phyloP scores from a whole-genome alignment of 1,140 invertebrate genomes.

The Drosophila tsacasi region DNA sequence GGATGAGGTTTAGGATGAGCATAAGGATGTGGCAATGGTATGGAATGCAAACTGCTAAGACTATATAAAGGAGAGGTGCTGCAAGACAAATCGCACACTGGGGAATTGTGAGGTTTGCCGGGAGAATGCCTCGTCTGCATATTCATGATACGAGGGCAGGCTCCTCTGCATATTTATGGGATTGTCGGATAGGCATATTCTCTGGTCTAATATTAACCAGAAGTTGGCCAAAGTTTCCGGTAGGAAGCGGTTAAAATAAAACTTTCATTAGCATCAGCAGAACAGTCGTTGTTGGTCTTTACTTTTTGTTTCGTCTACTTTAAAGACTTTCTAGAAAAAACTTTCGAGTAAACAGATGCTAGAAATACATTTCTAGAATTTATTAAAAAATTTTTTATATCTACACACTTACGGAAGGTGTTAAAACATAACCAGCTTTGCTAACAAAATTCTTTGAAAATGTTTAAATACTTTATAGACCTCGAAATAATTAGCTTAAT shows the following conservation, averaged over 20 bases:
- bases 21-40: background rate
- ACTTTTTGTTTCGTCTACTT: background rate
- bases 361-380: background rate
- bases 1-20: background rate
- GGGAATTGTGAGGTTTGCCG: conserved; percentile 39
- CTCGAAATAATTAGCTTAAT: background rate
- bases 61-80: conserved; percentile 5
- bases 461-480: background rate
- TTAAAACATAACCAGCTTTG: background rate
- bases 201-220: conserved; percentile 25
- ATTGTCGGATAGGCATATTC: background rate
- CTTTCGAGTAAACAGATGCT: no score
- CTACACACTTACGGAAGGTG: background rate
- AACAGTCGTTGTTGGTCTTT: background rate
- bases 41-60: conserved; percentile 17
- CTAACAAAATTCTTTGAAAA: background rate
- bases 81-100: conserved; percentile 47
- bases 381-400: background rate
- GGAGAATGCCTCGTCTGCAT: conserved; percentile 24
- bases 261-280: conserved; percentile 19
- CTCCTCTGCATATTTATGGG: conserved; percentile 38
- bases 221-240: background rate
- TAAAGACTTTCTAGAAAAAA: background rate
- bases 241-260: conserved; percentile 12
- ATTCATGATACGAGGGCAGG: conserved; percentile 12